Evolutionary conservation across 2,888 invertebrate genomes (phyloP).

Genomic region (Lymantria dispar): DNA sequence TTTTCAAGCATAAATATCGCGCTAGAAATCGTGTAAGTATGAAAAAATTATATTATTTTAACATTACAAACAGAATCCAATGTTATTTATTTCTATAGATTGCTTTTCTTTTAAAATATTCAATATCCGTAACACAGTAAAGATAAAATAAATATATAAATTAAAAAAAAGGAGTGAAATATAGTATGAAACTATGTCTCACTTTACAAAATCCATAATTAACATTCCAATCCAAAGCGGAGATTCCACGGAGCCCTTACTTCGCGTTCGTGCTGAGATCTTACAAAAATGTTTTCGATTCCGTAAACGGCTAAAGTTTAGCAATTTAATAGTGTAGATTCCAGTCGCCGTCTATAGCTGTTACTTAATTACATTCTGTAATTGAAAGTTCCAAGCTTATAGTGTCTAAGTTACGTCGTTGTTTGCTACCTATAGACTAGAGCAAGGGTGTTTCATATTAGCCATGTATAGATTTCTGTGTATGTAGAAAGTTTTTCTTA

Average conservation of each 20-base stretch:
- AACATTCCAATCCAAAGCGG: slow-evolving; percentile 39
- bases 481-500: slow-evolving; percentile 21
- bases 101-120: too few relatives aligned
- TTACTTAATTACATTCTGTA: slow-evolving; percentile 71
- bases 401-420: slow-evolving; percentile 41
- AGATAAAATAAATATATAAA: too few relatives aligned
- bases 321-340: slow-evolving; percentile 68
- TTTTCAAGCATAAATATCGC: too few relatives aligned
- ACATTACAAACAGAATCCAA: too few relatives aligned
- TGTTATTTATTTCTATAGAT: too few relatives aligned
- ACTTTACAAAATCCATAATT: slow-evolving; percentile 27
- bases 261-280: slow-evolving; percentile 28
- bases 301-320: slow-evolving; percentile 61
- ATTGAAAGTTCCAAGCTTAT: slow-evolving; percentile 68
- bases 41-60: too few relatives aligned
- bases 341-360: slow-evolving; percentile 50
- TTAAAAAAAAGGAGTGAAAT: too few relatives aligned
- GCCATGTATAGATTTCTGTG: slow-evolving; percentile 21
- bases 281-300: slow-evolving; percentile 63
- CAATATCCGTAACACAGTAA: too few relatives aligned
- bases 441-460: slow-evolving; percentile 11
- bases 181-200: slow-evolving; percentile 3
- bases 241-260: slow-evolving; percentile 27
- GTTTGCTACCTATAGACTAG: slow-evolving; percentile 13
- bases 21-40: too few relatives aligned